phyloP scores from a whole-genome alignment of 2,113 vertebrate species.

The Catharus bicknelli region DNA sequence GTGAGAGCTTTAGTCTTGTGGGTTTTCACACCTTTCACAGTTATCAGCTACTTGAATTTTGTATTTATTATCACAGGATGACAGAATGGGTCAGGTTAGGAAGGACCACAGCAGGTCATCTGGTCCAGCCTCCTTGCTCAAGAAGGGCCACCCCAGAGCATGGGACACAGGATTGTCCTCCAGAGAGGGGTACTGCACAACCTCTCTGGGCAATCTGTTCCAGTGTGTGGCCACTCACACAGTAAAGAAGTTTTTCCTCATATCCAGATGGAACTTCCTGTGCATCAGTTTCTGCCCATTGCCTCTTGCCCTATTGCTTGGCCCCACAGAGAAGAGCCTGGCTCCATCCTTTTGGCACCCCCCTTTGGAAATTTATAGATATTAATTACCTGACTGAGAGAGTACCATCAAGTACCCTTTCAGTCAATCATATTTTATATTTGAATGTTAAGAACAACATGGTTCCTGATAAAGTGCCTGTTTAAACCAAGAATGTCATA shows the following conservation, averaged over 20 bases:
- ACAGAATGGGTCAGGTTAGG: background rate
- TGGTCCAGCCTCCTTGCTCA: background rate
- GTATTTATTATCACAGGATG: background rate
- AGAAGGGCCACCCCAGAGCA: background rate
- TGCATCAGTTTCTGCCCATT: background rate
- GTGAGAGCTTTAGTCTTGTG: background rate
- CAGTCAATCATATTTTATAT: background rate
- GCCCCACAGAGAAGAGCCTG: fast-evolving
- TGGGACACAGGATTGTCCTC: no score
- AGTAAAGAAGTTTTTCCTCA: no score
- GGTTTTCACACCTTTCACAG: background rate
- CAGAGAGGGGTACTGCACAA: background rate
- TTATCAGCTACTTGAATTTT: background rate
- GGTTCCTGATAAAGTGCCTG: background rate
- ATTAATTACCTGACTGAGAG: no score
- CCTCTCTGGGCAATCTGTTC: background rate
- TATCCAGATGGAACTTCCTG: background rate
- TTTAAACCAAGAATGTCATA: background rate
- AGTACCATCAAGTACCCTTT: background rate
- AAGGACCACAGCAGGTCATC: background rate
- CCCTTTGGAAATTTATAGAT: background rate
- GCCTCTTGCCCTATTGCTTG: background rate
- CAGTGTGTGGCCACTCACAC: no score
- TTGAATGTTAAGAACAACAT: background rate
- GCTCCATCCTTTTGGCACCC: background rate